Percentiles rank a stretch among this genome's conserved stretches.
phyloP scores from a whole-genome alignment of 2,797 vertebrate genomes.

The Helostoma temminkii region DNA sequence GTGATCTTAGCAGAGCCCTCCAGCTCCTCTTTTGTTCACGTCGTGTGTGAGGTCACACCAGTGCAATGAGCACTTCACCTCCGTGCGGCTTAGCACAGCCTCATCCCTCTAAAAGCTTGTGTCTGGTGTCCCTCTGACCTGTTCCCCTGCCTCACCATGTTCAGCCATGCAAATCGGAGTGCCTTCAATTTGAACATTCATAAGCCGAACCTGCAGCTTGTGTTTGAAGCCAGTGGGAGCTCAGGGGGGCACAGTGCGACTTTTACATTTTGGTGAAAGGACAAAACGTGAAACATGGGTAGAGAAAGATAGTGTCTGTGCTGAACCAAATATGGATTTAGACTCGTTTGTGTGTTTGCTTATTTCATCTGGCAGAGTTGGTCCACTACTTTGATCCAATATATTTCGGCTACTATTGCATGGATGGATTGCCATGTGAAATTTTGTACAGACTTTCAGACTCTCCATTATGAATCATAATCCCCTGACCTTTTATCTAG shows the following conservation, averaged over 20 bases:
- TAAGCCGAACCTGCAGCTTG: conserved; percentile 56
- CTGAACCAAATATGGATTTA: background rate
- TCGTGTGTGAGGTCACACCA: conserved; percentile 59
- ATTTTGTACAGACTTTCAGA: background rate
- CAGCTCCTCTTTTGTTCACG: conserved; percentile 45
- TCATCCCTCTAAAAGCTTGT: conserved; percentile 72
- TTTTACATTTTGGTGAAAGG: conserved; percentile 35
- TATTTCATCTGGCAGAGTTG: conserved; percentile 1
- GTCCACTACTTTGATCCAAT: conserved; percentile 1
- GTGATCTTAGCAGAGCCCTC: conserved; percentile 36
- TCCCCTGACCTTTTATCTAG: background rate
- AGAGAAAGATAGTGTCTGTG: background rate
- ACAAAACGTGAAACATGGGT: conserved; percentile 10
- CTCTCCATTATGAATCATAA: background rate
- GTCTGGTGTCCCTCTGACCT: conserved; percentile 71
- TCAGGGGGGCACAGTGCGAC: conserved; percentile 1
- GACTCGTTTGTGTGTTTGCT: background rate
- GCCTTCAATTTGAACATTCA: conserved; percentile 73
- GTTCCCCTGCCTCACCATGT: conserved; percentile 67
- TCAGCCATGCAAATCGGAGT: conserved; percentile 77
- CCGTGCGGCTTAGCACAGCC: conserved; percentile 46
- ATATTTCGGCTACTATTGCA: background rate
- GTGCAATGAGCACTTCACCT: conserved; percentile 65
- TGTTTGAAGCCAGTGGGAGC: conserved; percentile 46
- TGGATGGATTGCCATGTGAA: background rate